Conservation (phyloP, 2,113 vertebrate genomes). For the Hipposideros armiger region DNA sequence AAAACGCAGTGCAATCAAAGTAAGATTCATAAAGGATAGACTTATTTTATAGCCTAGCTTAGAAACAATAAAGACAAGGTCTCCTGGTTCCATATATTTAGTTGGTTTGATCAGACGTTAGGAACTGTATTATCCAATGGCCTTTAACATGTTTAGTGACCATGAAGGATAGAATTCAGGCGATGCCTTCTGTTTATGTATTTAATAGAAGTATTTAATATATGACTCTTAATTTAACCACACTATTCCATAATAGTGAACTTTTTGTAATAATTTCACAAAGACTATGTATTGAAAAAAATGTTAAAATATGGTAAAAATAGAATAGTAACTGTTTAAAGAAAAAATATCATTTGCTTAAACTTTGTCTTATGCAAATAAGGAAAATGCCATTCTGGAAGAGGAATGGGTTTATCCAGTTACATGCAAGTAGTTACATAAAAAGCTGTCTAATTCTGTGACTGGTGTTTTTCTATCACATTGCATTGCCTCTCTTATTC, state of each 20-base stretch:
- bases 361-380: conserved; percentile 39
- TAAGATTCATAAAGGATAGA: conserved; percentile 69
- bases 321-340: conserved; percentile 41
- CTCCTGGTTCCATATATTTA: conserved; percentile 61
- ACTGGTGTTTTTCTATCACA: neutral
- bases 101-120: conserved; percentile 66
- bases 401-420: neutral
- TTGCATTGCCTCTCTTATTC: neutral
- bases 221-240: conserved; percentile 17
- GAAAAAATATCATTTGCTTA: neutral
- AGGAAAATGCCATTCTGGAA: neutral
- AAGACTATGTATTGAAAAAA: conserved; percentile 43
- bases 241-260: neutral
- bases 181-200: conserved; percentile 36
- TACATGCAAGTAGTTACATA: neutral
- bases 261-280: neutral
- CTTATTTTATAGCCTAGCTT: conserved; percentile 66
- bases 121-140: conserved; percentile 37
- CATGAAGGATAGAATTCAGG: neutral
- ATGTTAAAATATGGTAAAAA: conserved; percentile 28
- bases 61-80: conserved; percentile 71
- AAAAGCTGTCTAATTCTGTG: neutral
- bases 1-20: conserved; percentile 60
- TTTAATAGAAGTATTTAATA: neutral
- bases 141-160: conserved; percentile 58